Evolutionary conservation across 2,888 invertebrate genomes (phyloP), one percentile per base, ranked within the genome.

Genomic region (Stegophylla sp.): DNA sequence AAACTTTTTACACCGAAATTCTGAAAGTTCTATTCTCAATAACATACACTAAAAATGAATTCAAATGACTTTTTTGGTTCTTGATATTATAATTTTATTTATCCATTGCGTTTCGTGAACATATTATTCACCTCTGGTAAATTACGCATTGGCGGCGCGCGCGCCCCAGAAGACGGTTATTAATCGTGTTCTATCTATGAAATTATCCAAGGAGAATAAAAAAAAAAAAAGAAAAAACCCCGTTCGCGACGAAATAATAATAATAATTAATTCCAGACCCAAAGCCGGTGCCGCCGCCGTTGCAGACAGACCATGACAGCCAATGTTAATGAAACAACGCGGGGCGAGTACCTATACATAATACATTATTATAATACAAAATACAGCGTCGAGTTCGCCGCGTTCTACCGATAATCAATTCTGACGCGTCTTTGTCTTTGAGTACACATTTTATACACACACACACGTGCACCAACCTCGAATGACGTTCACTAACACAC

Each of bases 371-470:
- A n/a, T n/a, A n/a, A 7, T 7, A 34, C 7, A 34, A 34, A 5
- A 34, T 34, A 34, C 12, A 12, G 1, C 20, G 20, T 13, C 12
- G 10, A 12, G 23, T 7, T 5, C 23, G 56, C 56, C 56, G 41
- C 51, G 53, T 53, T 66, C 26, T 43, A n/a, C 15, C 64, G 43
- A 75, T 43, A 53, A 76, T 76, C 75, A 66, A 76, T 76, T 76
- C 43, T 13, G 66, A 76, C 64, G 43, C 53, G 53, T 53, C 41
- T 53, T 53, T 43, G 51, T 61, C 3, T 12, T 20, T 4, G 5
- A 2, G 23, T 56, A 56, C 10, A 56, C 23, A 20, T 20, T 10
- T 23, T 23, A 20, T 23, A 59, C 23, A 59, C 59, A 63, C 61
- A 61, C 26, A 28, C 13, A 28, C 61, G 12, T 13, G 7, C 34